Evolutionary conservation across 2,797 vertebrate species (phyloP).

Genomic region (Podargus strigoides): DNA sequence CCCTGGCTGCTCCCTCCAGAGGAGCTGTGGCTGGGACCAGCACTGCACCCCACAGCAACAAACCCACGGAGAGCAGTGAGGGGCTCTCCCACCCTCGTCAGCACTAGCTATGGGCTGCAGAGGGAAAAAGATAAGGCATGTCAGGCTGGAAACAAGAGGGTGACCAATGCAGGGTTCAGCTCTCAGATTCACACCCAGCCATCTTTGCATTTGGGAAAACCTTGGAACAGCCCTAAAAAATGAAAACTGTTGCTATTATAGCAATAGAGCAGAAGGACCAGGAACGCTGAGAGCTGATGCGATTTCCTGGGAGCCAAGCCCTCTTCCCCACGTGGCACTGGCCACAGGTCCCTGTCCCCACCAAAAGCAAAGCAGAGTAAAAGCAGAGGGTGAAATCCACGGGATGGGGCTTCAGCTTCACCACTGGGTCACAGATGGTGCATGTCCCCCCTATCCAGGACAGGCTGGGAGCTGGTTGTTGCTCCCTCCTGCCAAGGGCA

Average conservation of each 20-base stretch:
- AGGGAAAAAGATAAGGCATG: background rate
- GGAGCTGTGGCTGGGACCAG: background rate
- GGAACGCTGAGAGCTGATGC: rapidly evolving
- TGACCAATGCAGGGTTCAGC: background rate
- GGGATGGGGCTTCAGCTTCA: background rate
- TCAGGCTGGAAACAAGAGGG: background rate
- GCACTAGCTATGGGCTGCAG: background rate
- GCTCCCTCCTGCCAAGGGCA: background rate
- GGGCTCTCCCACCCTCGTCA: background rate
- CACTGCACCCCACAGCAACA: background rate
- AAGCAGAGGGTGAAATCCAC: background rate
- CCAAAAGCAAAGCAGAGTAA: background rate
- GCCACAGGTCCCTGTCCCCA: background rate
- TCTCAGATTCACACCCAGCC: background rate
- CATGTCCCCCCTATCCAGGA: rapidly evolving
- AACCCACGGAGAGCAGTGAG: background rate
- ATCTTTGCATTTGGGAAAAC: background rate
- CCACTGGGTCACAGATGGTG: background rate
- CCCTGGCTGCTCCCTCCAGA: background rate
- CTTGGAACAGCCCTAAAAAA: background rate
- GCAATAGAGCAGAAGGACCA: background rate
- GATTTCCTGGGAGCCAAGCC: background rate
- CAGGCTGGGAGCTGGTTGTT: background rate
- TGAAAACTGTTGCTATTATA: background rate
- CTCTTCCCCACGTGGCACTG: background rate